Conservation (phyloP, 1,140 invertebrate genomes). For the Psix sp. region DNA sequence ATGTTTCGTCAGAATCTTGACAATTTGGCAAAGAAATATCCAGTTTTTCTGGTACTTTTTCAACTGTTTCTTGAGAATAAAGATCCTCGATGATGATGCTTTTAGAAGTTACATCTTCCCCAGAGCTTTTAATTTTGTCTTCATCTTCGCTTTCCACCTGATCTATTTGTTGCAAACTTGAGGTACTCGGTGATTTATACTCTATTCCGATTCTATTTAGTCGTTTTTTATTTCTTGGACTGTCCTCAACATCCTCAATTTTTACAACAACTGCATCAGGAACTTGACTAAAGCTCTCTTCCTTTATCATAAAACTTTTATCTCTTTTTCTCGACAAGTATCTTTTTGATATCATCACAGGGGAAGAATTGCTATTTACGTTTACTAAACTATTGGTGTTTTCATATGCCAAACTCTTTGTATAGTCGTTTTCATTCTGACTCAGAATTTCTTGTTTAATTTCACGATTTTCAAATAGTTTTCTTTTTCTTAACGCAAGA, state of each 20-base stretch:
- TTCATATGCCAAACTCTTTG: neutral
- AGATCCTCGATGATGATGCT: slow-evolving; percentile 19
- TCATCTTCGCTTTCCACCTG: slow-evolving; percentile 38
- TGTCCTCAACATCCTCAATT: slow-evolving; percentile 32
- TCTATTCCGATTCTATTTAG: neutral
- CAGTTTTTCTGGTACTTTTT: neutral
- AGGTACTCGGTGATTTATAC: neutral
- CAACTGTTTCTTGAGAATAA: slow-evolving; percentile 10
- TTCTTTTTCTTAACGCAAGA: slow-evolving; percentile 6
- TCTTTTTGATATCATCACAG: slow-evolving; percentile 23
- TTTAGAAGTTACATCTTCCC: neutral
- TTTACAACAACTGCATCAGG: slow-evolving; percentile 10
- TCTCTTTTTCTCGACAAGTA: slow-evolving; percentile 20
- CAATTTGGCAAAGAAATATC: neutral
- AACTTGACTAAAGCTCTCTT: slow-evolving; percentile 8
- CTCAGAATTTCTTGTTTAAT: slow-evolving; percentile 9
- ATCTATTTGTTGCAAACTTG: slow-evolving; percentile 19
- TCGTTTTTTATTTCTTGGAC: slow-evolving; percentile 5
- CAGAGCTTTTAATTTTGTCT: slow-evolving; percentile 1
- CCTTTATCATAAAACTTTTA: slow-evolving; percentile 10
- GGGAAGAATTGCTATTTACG: slow-evolving; percentile 9
- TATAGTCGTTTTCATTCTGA: neutral
- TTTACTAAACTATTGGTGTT: too few relatives aligned
- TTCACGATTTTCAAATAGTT: slow-evolving; percentile 4
- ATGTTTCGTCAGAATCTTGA: slow-evolving; percentile 57